These are phyloP conservation scores for Melanotaenia trifasciata DNA, from an alignment of 2,797 vertebrate species.

Conservation along the genomic window DNA sequence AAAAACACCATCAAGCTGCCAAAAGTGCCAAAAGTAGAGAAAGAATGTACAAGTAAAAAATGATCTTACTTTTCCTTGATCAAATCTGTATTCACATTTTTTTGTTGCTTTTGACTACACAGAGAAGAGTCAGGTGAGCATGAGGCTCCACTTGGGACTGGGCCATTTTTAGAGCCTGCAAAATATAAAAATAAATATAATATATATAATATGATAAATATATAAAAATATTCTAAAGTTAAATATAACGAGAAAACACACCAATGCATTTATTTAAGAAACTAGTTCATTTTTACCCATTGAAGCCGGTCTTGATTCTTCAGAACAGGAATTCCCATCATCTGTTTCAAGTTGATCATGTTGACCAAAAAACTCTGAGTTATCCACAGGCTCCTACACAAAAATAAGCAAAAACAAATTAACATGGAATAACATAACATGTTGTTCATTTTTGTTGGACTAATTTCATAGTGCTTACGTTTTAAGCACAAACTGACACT, in stretches of 20 bases:
- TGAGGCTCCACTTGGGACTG: neutral
- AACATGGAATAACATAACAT: neutral
- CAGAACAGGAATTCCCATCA: neutral
- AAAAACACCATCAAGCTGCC: neutral
- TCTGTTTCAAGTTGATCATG: neutral
- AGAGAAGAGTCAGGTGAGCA: neutral
- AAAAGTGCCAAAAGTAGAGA: neutral
- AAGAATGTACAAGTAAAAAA: neutral
- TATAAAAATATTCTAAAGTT: neutral
- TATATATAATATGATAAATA: neutral
- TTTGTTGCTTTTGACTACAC: neutral
- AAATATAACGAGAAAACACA: neutral
- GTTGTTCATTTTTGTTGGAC: neutral
- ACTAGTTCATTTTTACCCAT: slow-evolving; percentile 1
- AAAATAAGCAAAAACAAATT: neutral
- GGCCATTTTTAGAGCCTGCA: slow-evolving; percentile 17
- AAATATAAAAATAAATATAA: neutral
- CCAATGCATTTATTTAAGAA: neutral
- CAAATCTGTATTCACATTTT: neutral
- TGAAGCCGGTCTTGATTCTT: slow-evolving; percentile 4
- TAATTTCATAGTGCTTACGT: too few relatives aligned
- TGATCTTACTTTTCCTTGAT: slow-evolving; percentile 36
- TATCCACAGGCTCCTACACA: slow-evolving; percentile 20
- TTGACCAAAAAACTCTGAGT: neutral
- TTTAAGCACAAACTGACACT: too few relatives aligned